Percentiles rank a stretch among this genome's conserved stretches.
These are phyloP conservation scores for Melospiza georgiana DNA, from an alignment of 2,113 vertebrate species.

Conservation along the genomic window DNA sequence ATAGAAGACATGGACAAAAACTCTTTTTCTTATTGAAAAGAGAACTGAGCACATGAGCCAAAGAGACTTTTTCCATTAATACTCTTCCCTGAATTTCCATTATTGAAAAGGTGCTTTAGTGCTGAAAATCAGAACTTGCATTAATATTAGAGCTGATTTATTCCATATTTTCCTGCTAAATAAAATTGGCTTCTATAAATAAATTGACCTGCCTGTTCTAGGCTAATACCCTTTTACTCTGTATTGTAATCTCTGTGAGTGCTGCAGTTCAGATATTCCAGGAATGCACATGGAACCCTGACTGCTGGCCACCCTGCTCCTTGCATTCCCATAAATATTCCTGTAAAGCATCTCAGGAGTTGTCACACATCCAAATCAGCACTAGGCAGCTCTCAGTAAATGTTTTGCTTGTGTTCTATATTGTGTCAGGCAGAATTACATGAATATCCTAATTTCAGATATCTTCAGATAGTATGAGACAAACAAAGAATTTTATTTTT, in stretches of 20 bases:
- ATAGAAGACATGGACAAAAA: background rate
- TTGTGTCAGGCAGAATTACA: background rate
- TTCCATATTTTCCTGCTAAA: background rate
- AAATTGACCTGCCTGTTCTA: background rate
- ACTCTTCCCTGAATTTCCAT: background rate
- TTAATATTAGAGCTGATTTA: background rate
- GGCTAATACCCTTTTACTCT: background rate
- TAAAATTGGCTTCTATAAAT: background rate
- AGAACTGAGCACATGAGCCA: background rate
- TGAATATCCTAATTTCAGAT: background rate
- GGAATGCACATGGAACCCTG: background rate
- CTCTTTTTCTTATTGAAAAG: background rate
- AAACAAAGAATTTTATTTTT: no score
- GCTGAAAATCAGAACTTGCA: background rate
- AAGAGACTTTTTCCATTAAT: background rate
- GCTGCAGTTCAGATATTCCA: background rate
- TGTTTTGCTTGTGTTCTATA: background rate
- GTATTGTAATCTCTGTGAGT: background rate
- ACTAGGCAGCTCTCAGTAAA: background rate
- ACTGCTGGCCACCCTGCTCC: background rate
- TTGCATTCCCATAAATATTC: background rate
- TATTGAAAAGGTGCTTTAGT: background rate
- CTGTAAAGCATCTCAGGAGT: background rate
- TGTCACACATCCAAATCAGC: background rate
- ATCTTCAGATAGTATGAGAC: background rate